Percentiles rank a stretch among this genome's conserved stretches.
phyloP scores from a whole-genome alignment of 2,888 invertebrate species.

The Cephus pulcher region DNA sequence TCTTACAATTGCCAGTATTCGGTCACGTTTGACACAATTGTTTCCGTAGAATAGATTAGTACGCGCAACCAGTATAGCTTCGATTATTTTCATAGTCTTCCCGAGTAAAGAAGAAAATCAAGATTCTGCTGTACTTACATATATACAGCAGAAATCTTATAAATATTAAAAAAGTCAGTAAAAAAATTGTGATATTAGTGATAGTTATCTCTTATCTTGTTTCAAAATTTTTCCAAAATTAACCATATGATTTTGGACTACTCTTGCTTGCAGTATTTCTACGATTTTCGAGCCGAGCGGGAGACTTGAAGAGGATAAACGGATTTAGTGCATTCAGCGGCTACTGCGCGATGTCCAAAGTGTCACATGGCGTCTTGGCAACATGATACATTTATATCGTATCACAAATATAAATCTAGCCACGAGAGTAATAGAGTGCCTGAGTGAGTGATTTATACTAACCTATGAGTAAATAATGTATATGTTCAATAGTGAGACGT shows the following conservation, averaged over 20 bases:
- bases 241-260: background rate
- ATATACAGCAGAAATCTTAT: no score
- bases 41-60: no score
- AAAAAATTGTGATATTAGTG: no score
- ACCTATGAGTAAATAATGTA: conserved; percentile 35
- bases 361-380: conserved; percentile 29
- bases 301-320: conserved; percentile 61
- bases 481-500: conserved; percentile 34
- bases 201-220: no score
- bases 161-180: no score
- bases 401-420: conserved; percentile 55
- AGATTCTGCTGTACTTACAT: no score
- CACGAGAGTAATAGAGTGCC: conserved; percentile 62
- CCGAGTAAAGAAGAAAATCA: no score
- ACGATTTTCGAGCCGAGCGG: conserved; percentile 63
- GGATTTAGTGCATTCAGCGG: conserved; percentile 37
- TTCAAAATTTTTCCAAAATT: no score
- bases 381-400: conserved; percentile 48
- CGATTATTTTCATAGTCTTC: no score
- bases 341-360: conserved; percentile 18
- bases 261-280: conserved; percentile 51
- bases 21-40: no score
- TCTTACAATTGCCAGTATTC: no score
- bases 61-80: no score
- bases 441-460: conserved; percentile 57